Evolutionary conservation across 2,797 vertebrate species (phyloP).

Genomic region (Tachyglossus aculeatus): DNA sequence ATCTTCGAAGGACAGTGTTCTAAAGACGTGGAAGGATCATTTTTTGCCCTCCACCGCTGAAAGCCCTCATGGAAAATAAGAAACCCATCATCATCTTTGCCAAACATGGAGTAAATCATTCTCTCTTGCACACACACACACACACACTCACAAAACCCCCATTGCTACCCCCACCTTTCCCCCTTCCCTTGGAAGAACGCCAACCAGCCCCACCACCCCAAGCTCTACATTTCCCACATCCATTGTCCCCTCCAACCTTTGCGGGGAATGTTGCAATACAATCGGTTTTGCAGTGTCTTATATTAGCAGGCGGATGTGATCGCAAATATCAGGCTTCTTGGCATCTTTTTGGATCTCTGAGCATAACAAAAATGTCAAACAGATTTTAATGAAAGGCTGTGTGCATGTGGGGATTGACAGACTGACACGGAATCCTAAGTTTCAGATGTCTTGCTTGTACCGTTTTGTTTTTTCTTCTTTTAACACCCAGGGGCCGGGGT

Average conservation of each 20-base stretch:
- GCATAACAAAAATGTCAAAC: conserved; percentile 80
- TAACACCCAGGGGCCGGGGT: conserved; percentile 55
- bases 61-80: neutral
- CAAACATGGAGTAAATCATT: too few species aligned
- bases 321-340: conserved; percentile 78
- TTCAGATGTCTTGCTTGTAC: conserved; percentile 74
- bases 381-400: conserved; percentile 78
- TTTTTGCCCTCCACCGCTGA: neutral
- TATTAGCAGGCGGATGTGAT: conserved; percentile 74
- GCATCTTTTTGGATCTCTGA: conserved; percentile 71
- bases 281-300: conserved; percentile 54
- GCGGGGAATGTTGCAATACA: conserved; percentile 60
- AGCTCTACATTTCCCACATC: neutral
- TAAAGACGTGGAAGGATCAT: too few species aligned
- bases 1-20: too few species aligned
- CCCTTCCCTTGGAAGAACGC: too few species aligned
- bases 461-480: too few species aligned
- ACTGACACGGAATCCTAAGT: conserved; percentile 72
- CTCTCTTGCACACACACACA: too few species aligned
- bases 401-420: conserved; percentile 74
- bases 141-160: too few species aligned
- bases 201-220: neutral
- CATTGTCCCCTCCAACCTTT: conserved; percentile 16
- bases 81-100: too few species aligned
- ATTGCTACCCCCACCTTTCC: neutral